A percentile compares a stretch with the other conserved stretches of the same genome.
These are phyloP conservation scores for Cordilura impudica DNA, from an alignment of 2,888 invertebrate genomes.

Conservation along the genomic window DNA sequence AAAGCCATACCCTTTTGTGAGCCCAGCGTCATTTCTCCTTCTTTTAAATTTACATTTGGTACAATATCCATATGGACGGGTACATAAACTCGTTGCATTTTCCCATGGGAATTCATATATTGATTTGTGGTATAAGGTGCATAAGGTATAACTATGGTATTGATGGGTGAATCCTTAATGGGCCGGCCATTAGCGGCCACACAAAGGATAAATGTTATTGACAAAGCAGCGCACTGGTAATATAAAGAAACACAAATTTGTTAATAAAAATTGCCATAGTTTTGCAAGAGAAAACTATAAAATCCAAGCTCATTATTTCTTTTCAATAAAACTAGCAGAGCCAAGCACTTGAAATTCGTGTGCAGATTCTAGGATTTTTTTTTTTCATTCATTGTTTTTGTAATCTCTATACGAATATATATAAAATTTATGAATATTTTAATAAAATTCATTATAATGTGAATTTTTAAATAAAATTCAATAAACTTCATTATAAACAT, in stretches of 20 bases:
- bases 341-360: too few relatives aligned
- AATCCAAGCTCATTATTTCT: too few relatives aligned
- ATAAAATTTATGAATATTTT: too few relatives aligned
- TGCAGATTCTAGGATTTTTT: too few relatives aligned
- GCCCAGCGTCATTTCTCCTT: constrained; percentile 58
- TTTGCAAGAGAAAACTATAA: too few relatives aligned
- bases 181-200: constrained; percentile 8
- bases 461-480: too few relatives aligned
- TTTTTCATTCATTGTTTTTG: too few relatives aligned
- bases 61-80: constrained; percentile 59
- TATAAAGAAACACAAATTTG: neutral
- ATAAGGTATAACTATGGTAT: constrained; percentile 67
- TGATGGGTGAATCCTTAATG: constrained; percentile 64
- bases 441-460: too few relatives aligned
- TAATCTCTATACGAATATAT: too few relatives aligned
- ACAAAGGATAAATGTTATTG: neutral
- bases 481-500: too few relatives aligned
- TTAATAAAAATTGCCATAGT: too few relatives aligned
- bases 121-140: constrained; percentile 63
- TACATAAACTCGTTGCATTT: constrained; percentile 61
- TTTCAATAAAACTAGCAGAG: too few relatives aligned
- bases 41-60: constrained; percentile 55
- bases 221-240: neutral
- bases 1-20: constrained; percentile 58
- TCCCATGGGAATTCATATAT: constrained; percentile 18